phyloP scores from a whole-genome alignment of 2,797 vertebrate species.

The Astyanax mexicanus region DNA sequence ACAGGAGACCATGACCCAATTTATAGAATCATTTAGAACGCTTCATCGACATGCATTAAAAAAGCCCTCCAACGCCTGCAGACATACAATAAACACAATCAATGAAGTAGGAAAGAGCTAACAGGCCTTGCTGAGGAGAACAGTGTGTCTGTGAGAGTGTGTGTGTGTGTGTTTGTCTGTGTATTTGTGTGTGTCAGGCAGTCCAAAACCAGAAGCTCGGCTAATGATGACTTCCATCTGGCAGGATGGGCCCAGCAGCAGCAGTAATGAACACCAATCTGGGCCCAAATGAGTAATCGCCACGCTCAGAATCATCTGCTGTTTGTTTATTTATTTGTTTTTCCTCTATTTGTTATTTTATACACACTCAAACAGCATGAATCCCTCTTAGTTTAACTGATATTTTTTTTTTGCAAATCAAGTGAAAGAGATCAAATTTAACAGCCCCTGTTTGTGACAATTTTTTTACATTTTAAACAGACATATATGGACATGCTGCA shows the following conservation, averaged over 20 bases:
- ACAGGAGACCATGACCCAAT: constrained; percentile 80
- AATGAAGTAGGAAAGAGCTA: constrained; percentile 69
- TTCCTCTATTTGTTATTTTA: constrained; percentile 25
- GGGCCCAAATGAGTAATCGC: constrained; percentile 58
- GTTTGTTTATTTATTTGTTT: constrained; percentile 55
- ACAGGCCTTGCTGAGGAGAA: constrained; percentile 56
- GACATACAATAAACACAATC: constrained; percentile 80
- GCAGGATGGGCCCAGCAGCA: constrained; percentile 48
- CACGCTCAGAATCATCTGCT: constrained; percentile 45
- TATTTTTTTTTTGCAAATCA: no score
- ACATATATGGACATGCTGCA: no score
- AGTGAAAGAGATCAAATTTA: no score
- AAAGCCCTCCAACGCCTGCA: constrained; percentile 68
- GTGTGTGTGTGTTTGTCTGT: constrained; percentile 24
- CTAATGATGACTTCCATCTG: constrained; percentile 73
- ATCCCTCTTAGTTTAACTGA: constrained; percentile 44
- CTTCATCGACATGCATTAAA: constrained; percentile 52
- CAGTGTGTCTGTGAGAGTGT: constrained; percentile 10
- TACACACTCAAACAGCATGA: constrained; percentile 41
- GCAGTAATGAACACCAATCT: constrained; percentile 59
- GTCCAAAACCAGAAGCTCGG: constrained; percentile 56
- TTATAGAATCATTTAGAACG: constrained; percentile 80
- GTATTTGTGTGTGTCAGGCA: constrained; percentile 10
- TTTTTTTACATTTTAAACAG: no score
- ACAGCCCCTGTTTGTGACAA: no score